Conservation (phyloP, 1,140 invertebrate genomes). For the Helicoverpa zea region DNA sequence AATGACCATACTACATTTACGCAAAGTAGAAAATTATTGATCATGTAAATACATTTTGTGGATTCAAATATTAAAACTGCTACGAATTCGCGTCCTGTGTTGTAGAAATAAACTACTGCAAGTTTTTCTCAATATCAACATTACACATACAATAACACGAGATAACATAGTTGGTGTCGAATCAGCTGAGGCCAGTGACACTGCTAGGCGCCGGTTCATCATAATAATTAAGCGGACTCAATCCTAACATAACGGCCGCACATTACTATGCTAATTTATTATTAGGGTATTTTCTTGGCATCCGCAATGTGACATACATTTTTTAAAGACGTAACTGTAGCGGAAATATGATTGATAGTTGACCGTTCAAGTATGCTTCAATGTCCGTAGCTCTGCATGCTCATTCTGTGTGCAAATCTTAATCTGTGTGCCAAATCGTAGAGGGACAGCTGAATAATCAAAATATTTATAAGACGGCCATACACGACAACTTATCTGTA, state of each 20-base stretch:
- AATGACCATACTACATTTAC: no score
- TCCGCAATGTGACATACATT: conserved; percentile 84
- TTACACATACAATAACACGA: conserved; percentile 48
- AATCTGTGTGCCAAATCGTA: conserved; percentile 57
- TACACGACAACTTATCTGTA: conserved; percentile 1
- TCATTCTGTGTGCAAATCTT: conserved; percentile 49
- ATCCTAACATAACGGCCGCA: conserved; percentile 80
- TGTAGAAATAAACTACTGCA: conserved; percentile 1
- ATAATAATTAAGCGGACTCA: conserved; percentile 79
- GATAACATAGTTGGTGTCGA: conserved; percentile 54
- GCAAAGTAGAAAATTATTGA: no score
- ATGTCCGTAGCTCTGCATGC: conserved; percentile 52
- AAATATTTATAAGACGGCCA: conserved; percentile 23
- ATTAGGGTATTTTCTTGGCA: conserved; percentile 83
- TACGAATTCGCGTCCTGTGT: background rate
- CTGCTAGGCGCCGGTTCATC: conserved; percentile 70
- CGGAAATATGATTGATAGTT: conserved; percentile 83
- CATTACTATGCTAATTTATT: conserved; percentile 85
- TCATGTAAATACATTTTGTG: no score
- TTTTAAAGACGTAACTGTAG: conserved; percentile 84
- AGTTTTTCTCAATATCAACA: conserved; percentile 29
- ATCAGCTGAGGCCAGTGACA: conserved; percentile 74
- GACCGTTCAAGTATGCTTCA: conserved; percentile 71
- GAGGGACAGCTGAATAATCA: conserved; percentile 31
- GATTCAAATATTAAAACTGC: background rate